Conservation (phyloP, 2,113 vertebrate genomes). For the Xenopus tropicalis region UCB_Xtro_10.0 CM004446.2:105908001-105908500, state of each 20-base stretch:
- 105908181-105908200: background rate
- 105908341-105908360: conserved; percentile 41
- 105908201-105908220: background rate
- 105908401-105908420: conserved; percentile 3
- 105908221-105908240: conserved; percentile 18
- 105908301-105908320: conserved; percentile 39
- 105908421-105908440: conserved; percentile 49
- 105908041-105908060: background rate
- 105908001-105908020: too few species aligned
- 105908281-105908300: conserved; percentile 50
- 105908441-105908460: conserved; percentile 63
- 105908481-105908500: conserved; percentile 63
- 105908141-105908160: conserved; percentile 7
- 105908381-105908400: conserved; percentile 50
- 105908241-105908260: conserved; percentile 40
- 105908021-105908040: background rate
- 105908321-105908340: conserved; percentile 34
- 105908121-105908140: background rate
- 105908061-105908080: background rate
- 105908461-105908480: conserved; percentile 33
- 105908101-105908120: conserved; percentile 8
- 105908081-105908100: conserved; percentile 6
- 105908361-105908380: conserved; percentile 44
- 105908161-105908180: conserved; percentile 1
- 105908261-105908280: conserved; percentile 45